Evolutionary conservation across 2,113 vertebrate species (phyloP).

Genomic region (Oryzias javanicus): DNA sequence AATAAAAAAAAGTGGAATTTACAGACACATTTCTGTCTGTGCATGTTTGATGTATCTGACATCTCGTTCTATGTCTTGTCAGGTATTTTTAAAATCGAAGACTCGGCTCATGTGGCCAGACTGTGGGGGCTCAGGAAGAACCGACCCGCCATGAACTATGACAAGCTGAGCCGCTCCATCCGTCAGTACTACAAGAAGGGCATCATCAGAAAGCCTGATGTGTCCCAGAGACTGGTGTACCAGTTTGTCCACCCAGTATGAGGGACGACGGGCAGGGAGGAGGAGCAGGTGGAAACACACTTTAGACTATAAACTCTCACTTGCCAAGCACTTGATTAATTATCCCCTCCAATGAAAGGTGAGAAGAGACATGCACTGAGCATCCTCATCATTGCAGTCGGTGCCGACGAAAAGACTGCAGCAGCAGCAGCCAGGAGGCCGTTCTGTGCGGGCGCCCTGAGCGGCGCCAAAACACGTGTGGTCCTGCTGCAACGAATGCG

Average conservation of each 20-base stretch:
- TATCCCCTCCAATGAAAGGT: constrained; percentile 10
- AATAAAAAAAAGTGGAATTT: no score
- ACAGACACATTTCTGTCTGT: neutral
- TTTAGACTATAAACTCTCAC: neutral
- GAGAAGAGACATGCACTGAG: constrained; percentile 54
- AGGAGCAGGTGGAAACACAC: neutral
- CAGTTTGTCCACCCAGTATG: constrained; percentile 96
- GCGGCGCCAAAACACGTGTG: constrained; percentile 25
- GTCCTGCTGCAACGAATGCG: constrained; percentile 16
- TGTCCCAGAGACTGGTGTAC: constrained; percentile 98
- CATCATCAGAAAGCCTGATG: constrained; percentile 95
- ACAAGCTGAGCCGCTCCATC: constrained; percentile 98
- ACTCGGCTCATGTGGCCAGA: constrained; percentile 93
- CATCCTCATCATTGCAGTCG: constrained; percentile 28
- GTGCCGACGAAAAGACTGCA: constrained; percentile 14
- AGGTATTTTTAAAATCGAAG: constrained; percentile 99
- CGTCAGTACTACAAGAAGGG: constrained; percentile 99
- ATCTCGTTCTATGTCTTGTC: constrained; percentile 2
- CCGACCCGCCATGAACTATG: constrained; percentile 98
- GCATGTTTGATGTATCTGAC: neutral
- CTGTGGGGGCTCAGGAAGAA: constrained; percentile 98
- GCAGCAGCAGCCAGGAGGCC: constrained; percentile 17
- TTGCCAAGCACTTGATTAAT: constrained; percentile 30
- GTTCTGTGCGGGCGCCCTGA: neutral
- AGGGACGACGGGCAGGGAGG: neutral